A percentile compares a stretch with the other conserved stretches of the same genome.
Conservation (phyloP, 37 sponge, comb jelly and placozoan genomes). For the Axinella damicornis region DNA sequence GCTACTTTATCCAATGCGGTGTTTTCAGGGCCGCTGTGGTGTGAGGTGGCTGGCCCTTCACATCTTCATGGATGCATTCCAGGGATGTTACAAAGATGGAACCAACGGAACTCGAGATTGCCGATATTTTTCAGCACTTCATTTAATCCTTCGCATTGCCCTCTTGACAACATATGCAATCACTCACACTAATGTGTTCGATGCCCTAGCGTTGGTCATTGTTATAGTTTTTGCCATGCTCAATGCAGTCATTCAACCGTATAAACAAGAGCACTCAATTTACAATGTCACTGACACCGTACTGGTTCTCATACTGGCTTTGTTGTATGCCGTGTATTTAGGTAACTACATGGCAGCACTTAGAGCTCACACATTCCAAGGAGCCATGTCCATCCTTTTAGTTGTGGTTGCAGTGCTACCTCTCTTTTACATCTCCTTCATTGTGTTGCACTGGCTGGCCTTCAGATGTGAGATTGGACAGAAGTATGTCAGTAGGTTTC, state of each 20-base stretch:
- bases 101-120: conserved; percentile 38
- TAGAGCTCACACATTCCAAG: too few relatives aligned
- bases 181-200: background rate
- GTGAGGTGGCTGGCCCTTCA: background rate
- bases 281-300: background rate
- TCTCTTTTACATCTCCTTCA: too few relatives aligned
- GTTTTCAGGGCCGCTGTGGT: conserved; percentile 1
- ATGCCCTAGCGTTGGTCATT: background rate
- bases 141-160: conserved; percentile 36
- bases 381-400: too few relatives aligned
- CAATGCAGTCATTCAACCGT: background rate
- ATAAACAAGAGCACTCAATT: too few relatives aligned
- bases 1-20: conserved; percentile 4
- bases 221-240: background rate
- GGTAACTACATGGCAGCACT: background rate
- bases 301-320: background rate
- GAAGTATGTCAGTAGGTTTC: too few relatives aligned
- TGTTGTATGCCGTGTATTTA: background rate
- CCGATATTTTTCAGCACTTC: conserved; percentile 61
- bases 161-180: conserved; percentile 1
- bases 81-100: conserved; percentile 68
- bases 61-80: conserved; percentile 48
- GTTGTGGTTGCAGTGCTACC: too few relatives aligned
- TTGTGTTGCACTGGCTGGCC: too few relatives aligned
- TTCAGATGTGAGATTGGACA: too few relatives aligned